Evolutionary conservation across 2,797 vertebrate species (phyloP).

Genomic region (Enteromius treurensis): DNA sequence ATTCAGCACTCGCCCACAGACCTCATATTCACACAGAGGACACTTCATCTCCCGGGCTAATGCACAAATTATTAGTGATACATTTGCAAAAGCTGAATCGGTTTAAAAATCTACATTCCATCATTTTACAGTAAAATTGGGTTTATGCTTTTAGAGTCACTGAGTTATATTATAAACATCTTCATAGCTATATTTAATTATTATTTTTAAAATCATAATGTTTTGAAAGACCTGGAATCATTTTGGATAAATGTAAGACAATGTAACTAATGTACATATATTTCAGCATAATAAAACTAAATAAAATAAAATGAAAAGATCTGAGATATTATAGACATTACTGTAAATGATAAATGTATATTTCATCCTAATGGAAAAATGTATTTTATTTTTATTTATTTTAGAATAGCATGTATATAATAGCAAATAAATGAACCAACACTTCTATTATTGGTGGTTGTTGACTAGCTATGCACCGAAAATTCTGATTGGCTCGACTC

Average conservation of each 20-base stretch:
- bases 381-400: neutral
- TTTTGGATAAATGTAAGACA: neutral
- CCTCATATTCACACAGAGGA: constrained; percentile 6
- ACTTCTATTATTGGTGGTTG: too few species aligned
- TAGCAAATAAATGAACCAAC: neutral
- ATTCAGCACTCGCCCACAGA: neutral
- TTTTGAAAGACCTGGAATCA: neutral
- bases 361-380: neutral
- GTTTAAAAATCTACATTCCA: neutral
- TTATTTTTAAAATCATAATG: neutral
- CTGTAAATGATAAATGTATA: neutral
- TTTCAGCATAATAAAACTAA: neutral
- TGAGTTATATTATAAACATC: neutral
- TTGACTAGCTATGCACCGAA: neutral
- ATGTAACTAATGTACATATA: neutral
- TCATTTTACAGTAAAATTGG: neutral
- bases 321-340: neutral
- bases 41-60: neutral
- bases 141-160: neutral
- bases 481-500: neutral
- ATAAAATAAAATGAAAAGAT: neutral
- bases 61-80: neutral
- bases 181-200: neutral
- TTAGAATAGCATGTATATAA: neutral
- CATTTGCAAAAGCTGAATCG: neutral